A percentile compares a stretch with the other conserved stretches of the same genome.
Conservation (phyloP, 2,888 invertebrate species). For the Drosophila picticornis region DNA sequence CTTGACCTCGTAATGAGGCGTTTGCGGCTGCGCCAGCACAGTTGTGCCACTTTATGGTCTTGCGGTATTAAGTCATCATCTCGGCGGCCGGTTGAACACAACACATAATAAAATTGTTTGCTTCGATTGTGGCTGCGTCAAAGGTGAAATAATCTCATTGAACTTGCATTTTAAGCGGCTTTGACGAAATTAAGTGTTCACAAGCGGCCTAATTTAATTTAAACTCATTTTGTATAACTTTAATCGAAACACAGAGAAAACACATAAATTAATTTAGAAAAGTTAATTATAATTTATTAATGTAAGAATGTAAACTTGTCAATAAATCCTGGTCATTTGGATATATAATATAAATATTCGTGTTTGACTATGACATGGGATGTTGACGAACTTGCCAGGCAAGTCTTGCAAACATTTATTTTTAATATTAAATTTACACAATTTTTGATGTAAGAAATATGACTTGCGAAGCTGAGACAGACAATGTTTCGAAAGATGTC, state of each 20-base stretch:
- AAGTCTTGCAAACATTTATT: neutral
- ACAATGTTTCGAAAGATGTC: neutral
- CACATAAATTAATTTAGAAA: neutral
- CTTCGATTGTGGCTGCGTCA: constrained; percentile 11
- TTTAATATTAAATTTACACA: neutral
- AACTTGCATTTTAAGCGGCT: constrained; percentile 28
- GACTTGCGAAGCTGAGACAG: accelerated
- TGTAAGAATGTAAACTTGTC: neutral
- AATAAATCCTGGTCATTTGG: neutral
- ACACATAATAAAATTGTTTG: constrained; percentile 4
- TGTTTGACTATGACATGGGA: neutral
- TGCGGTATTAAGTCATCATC: constrained; percentile 70
- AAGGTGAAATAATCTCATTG: constrained; percentile 31
- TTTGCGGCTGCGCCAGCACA: constrained; percentile 45
- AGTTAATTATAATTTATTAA: neutral
- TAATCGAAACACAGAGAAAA: accelerated
- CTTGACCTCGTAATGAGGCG: constrained; percentile 73
- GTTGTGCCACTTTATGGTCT: constrained; percentile 59
- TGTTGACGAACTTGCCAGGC: neutral
- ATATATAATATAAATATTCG: neutral
- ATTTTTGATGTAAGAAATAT: neutral
- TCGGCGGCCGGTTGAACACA: constrained; percentile 16
- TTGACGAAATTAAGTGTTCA: neutral
- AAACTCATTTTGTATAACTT: neutral
- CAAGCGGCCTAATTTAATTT: neutral